Evolutionary conservation across 1,140 invertebrate species (phyloP), one percentile per base, ranked within the genome.

Genomic region (Calliopsis andreniformis): DNA sequence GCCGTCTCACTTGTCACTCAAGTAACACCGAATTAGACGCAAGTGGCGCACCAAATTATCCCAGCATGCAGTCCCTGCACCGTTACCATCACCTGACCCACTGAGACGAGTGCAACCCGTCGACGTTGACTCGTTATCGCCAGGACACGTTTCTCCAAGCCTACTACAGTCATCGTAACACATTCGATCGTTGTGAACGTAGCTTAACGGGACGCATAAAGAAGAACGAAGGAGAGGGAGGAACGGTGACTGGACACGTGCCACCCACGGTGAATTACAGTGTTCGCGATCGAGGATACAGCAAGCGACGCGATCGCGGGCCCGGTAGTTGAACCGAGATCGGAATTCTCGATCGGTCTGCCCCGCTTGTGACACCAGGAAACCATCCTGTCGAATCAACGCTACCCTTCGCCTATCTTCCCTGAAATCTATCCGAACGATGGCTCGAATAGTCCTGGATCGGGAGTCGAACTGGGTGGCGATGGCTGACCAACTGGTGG

Each of bases 221-320:
- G 49, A 76, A 39, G 51, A 53, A 68, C 64, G 81, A 76, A 79
- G 66, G 76, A 80, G 80, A 78, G 75, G 78, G 69, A 78, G 78
- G 68, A 72, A 66, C 53, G 72, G 58, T 51, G 70, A 75, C 30
- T 58, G 30, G 71, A 84, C 72, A 67, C 72, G 72, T 59, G 63
- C 87, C 86, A 87, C 87, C 87, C 87, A 87, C 81, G 78, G 83
- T 80, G 86, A 84, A 84, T 84, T 79, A 87, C 78, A 83, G 76
- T 86, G 87, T 86, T 87, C 82, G 80, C 66, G 76, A 86, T 51
- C 70, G 67, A 64, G 73, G 25, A 51, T 42, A n/a, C 69, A 35
- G 47, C 45, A 43, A 32, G 63, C 47, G 43, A 45, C 43, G 49
- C 42, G 62, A 64, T 64, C 62, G 28, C 39, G 16, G 25, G 16